phyloP scores from a whole-genome alignment of 2,888 invertebrate species.

The Protodeltote pygarga region DNA sequence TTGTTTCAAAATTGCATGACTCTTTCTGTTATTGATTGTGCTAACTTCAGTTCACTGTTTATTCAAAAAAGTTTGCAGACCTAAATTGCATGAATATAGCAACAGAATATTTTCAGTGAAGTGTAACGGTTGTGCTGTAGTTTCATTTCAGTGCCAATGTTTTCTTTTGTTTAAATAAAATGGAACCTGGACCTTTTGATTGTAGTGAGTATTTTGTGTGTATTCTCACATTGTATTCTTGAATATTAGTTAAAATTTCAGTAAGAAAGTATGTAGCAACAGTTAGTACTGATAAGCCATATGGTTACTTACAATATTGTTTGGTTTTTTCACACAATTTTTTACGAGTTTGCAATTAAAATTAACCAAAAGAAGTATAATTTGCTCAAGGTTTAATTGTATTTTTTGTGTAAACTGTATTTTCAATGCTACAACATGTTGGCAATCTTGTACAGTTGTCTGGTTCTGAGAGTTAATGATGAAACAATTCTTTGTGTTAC shows the following conservation, averaged over 20 bases:
- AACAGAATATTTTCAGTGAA: constrained; percentile 75
- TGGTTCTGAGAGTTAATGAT: constrained; percentile 24
- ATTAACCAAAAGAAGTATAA: constrained; percentile 11
- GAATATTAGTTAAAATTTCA: background rate
- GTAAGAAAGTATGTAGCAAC: constrained; percentile 1
- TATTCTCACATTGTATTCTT: background rate
- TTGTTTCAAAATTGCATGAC: constrained; percentile 48
- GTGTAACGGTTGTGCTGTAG: constrained; percentile 61
- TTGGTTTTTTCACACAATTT: constrained; percentile 5
- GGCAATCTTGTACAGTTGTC: constrained; percentile 7
- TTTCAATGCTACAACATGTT: background rate
- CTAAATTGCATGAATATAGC: constrained; percentile 72
- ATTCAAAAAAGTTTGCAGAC: constrained; percentile 53
- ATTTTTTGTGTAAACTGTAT: constrained; percentile 4
- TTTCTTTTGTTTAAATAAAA: constrained; percentile 52
- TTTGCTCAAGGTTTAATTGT: constrained; percentile 23
- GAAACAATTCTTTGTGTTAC: constrained; percentile 11
- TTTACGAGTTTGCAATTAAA: constrained; percentile 10
- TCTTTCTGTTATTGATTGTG: constrained; percentile 52
- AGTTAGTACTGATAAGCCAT: constrained; percentile 44
- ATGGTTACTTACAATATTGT: constrained; percentile 38
- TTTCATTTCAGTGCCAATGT: constrained; percentile 52
- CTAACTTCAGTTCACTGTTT: constrained; percentile 70
- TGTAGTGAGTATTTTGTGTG: constrained; percentile 65
- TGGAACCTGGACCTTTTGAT: constrained; percentile 72